A percentile compares a stretch with the other conserved stretches of the same genome.
Conservation (phyloP, 2,113 vertebrate genomes). For the Corvus hawaiiensis region DNA sequence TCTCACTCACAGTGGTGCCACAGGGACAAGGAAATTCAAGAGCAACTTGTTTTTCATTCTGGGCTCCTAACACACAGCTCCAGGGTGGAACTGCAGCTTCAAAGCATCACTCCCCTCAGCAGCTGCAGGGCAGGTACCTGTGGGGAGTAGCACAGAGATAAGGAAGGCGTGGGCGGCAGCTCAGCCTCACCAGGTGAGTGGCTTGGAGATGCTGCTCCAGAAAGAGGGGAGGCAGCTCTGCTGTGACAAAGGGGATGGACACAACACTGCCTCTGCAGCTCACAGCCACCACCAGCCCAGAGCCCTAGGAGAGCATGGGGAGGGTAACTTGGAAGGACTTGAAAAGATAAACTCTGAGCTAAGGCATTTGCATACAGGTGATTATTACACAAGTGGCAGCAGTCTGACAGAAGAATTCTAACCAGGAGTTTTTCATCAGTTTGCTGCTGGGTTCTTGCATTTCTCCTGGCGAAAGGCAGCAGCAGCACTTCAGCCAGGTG, state of each 20-base stretch:
- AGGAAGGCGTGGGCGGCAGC: background rate
- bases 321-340: fast-evolving
- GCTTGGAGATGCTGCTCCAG: background rate
- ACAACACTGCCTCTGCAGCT: background rate
- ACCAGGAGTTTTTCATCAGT: background rate
- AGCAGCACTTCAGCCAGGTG: background rate
- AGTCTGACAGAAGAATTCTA: background rate
- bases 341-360: background rate
- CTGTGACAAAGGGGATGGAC: background rate
- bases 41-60: slow-evolving; percentile 43
- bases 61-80: background rate
- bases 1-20: fast-evolving
- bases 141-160: background rate
- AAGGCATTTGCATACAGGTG: background rate
- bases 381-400: background rate
- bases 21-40: background rate
- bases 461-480: background rate
- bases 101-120: background rate
- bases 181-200: background rate
- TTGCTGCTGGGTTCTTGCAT: background rate
- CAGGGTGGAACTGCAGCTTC: background rate
- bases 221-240: background rate
- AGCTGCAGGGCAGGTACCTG: background rate
- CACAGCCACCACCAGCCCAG: fast-evolving
- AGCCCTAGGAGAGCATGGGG: background rate